phyloP scores from a whole-genome alignment of 2,113 vertebrate species.

The Reinhardtius hippoglossoides region DNA sequence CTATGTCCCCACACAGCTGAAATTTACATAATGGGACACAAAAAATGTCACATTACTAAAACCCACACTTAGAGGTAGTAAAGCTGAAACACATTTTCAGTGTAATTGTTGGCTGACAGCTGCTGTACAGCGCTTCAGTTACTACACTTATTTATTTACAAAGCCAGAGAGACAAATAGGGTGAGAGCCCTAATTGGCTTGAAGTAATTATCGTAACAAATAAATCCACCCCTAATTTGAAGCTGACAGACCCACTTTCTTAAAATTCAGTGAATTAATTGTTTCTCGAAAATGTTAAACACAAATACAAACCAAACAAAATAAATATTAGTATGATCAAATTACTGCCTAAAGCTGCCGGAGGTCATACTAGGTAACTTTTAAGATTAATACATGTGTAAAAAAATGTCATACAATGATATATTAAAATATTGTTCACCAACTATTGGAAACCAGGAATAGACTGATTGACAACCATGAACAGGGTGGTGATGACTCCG shows the following conservation, averaged over 20 bases:
- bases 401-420: no score
- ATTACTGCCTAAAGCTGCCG: neutral
- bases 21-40: neutral
- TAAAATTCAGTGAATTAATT: slow-evolving; percentile 4
- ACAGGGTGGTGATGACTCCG: no score
- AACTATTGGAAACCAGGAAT: no score
- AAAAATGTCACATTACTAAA: neutral
- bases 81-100: neutral
- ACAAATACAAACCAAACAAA: neutral
- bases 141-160: slow-evolving; percentile 11
- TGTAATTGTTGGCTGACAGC: slow-evolving; percentile 34
- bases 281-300: slow-evolving; percentile 25
- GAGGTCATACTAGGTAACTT: neutral
- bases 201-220: slow-evolving; percentile 49
- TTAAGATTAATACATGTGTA: neutral
- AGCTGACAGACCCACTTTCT: slow-evolving; percentile 18
- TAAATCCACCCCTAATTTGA: slow-evolving; percentile 27
- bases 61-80: neutral
- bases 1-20: no score
- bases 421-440: no score
- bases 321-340: neutral
- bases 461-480: no score
- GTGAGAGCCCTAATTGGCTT: slow-evolving; percentile 38
- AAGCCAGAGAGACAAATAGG: slow-evolving; percentile 43
- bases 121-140: slow-evolving; percentile 24